Conservation (phyloP, 1,140 invertebrate species). For the Achatina immaculata region DNA sequence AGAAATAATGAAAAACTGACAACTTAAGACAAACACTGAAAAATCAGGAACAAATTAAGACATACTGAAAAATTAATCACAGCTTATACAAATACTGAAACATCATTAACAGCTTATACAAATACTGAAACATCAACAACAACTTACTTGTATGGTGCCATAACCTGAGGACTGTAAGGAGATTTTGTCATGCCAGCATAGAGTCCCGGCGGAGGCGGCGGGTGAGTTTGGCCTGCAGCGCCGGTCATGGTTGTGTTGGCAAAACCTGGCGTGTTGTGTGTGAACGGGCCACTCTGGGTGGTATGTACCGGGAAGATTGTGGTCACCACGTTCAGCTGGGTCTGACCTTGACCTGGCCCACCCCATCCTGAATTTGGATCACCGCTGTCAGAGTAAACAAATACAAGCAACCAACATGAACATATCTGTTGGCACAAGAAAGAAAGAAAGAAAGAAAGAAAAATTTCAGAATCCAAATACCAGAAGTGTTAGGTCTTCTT, state of each 20-base stretch:
- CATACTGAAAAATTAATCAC: no score
- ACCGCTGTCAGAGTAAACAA: conserved; percentile 57
- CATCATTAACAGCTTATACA: no score
- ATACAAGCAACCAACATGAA: no score
- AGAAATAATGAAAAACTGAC: no score
- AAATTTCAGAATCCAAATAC: no score
- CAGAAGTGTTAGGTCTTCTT: no score
- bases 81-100: no score
- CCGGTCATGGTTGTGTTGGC: conserved; percentile 68
- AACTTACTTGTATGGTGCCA: conserved; percentile 47
- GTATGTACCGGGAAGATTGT: conserved; percentile 77
- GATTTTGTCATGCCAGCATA: conserved; percentile 60
- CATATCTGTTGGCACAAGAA: no score
- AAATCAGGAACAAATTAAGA: no score
- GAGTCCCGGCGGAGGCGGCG: conserved; percentile 58
- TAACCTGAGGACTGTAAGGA: conserved; percentile 57
- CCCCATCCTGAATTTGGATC: conserved; percentile 64
- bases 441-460: conserved; percentile 34
- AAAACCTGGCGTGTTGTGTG: conserved; percentile 64
- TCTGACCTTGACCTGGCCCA: conserved; percentile 54
- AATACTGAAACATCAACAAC: not conserved
- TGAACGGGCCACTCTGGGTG: conserved; percentile 74
- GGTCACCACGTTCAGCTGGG: conserved; percentile 77
- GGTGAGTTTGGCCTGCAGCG: conserved; percentile 54
- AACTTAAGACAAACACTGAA: no score